Percentiles rank a stretch among this genome's conserved stretches.
Evolutionary conservation across 2,113 vertebrate species (phyloP).

Genomic region (Aphyosemion australe): DNA sequence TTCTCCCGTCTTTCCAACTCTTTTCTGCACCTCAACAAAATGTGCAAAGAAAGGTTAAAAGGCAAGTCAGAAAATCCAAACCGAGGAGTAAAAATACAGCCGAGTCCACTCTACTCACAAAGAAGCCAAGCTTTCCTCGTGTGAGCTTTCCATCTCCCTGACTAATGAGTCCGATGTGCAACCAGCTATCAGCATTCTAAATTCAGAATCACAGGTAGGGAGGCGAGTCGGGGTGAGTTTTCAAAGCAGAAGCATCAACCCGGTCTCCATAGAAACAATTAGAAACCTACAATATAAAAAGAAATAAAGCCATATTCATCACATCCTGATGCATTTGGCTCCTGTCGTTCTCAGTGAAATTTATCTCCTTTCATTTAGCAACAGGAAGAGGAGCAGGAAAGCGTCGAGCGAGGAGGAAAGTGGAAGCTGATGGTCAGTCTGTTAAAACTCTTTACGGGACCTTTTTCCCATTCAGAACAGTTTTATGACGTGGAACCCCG

Average conservation of each 20-base stretch:
- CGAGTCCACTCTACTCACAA: background rate
- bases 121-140: slow-evolving; percentile 3
- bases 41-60: background rate
- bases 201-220: slow-evolving; percentile 57
- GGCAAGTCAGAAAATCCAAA: slow-evolving; percentile 11
- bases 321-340: slow-evolving; percentile 18
- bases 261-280: slow-evolving; percentile 69
- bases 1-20: background rate
- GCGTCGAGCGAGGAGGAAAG: slow-evolving; percentile 10
- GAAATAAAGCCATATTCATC: slow-evolving; percentile 34
- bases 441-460: slow-evolving; percentile 59
- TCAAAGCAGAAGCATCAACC: slow-evolving; percentile 30
- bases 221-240: slow-evolving; percentile 53
- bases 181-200: slow-evolving; percentile 21
- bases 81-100: slow-evolving; percentile 15
- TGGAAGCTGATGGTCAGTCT: slow-evolving; percentile 19
- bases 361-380: slow-evolving; percentile 1
- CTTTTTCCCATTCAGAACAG: slow-evolving; percentile 50
- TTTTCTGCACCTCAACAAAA: background rate
- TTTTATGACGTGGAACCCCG: slow-evolving; percentile 61
- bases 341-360: slow-evolving; percentile 2
- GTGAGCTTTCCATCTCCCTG: slow-evolving; percentile 17
- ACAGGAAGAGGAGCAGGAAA: slow-evolving; percentile 2
- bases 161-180: background rate
- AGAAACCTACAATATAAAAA: slow-evolving; percentile 45